phyloP scores from a whole-genome alignment of 2,888 invertebrate genomes.

The Himalopsyche tibetana region DNA sequence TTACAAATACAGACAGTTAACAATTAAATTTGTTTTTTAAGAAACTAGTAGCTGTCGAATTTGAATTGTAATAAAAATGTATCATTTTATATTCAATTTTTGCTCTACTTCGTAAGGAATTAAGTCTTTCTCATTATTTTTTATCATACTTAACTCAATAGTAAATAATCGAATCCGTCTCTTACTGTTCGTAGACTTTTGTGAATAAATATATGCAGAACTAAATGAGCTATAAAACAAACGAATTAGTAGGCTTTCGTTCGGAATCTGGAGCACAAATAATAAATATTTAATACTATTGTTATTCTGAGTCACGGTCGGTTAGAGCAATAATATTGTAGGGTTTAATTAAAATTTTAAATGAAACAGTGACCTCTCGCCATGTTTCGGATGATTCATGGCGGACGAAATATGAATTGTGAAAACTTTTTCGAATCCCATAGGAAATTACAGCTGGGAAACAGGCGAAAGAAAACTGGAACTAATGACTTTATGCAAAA shows the following conservation, averaged over 20 bases:
- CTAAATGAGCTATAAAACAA: too few species aligned
- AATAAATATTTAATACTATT: constrained; percentile 34
- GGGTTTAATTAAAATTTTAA: constrained; percentile 31
- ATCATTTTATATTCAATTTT: too few species aligned
- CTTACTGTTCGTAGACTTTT: too few species aligned
- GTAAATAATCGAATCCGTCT: too few species aligned
- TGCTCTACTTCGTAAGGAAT: too few species aligned
- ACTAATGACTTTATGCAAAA: constrained; percentile 25
- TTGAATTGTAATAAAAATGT: too few species aligned
- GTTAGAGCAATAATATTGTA: constrained; percentile 9
- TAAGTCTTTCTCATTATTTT: too few species aligned
- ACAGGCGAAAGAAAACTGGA: not conserved
- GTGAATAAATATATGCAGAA: too few species aligned
- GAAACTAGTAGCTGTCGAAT: too few species aligned
- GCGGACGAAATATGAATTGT: constrained; percentile 12
- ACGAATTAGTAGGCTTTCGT: not conserved
- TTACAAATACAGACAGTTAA: too few species aligned
- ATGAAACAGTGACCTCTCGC: constrained; percentile 30
- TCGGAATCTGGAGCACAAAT: not conserved
- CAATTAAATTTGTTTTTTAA: too few species aligned
- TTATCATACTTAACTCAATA: too few species aligned
- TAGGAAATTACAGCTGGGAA: constrained; percentile 31
- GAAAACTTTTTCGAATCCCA: constrained; percentile 22
- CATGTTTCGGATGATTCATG: constrained; percentile 17
- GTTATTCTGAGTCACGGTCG: constrained; percentile 16